Percentiles rank a stretch among this genome's conserved stretches.
phyloP scores from a whole-genome alignment of 1,140 invertebrate genomes.

The Drosophila novamexicana region DNA sequence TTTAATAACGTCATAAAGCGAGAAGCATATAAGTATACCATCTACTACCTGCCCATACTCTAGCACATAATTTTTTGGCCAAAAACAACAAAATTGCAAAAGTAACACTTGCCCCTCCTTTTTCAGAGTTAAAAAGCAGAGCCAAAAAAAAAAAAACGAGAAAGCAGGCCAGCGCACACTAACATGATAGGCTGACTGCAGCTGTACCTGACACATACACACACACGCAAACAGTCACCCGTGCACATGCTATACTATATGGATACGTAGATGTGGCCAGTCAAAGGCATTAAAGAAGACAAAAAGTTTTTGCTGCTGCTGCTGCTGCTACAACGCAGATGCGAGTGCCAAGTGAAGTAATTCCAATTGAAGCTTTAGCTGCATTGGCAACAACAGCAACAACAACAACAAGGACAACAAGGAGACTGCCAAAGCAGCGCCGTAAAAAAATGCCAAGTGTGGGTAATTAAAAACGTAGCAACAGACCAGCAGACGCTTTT shows the following conservation, averaged over 20 bases:
- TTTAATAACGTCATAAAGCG: slow-evolving; percentile 24
- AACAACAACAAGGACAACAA: slow-evolving; percentile 45
- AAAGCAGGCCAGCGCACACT: slow-evolving; percentile 64
- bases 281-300: slow-evolving; percentile 55
- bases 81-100: slow-evolving; percentile 47
- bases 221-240: slow-evolving; percentile 29
- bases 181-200: slow-evolving; percentile 76
- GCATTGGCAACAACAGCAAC: slow-evolving; percentile 39
- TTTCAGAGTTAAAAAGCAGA: slow-evolving; percentile 19
- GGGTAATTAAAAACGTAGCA: slow-evolving; percentile 82
- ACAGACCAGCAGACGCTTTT: slow-evolving; percentile 67
- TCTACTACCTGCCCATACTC: slow-evolving; percentile 11
- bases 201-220: slow-evolving; percentile 33
- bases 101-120: slow-evolving; percentile 41
- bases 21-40: slow-evolving; percentile 7
- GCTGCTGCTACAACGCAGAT: slow-evolving; percentile 58
- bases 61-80: slow-evolving; percentile 68
- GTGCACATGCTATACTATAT: slow-evolving; percentile 45
- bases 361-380: slow-evolving; percentile 74
- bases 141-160: slow-evolving; percentile 5
- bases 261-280: slow-evolving; percentile 52
- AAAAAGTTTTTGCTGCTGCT: slow-evolving; percentile 46
- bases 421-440: slow-evolving; percentile 54
- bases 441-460: slow-evolving; percentile 68
- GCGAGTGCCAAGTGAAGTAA: slow-evolving; percentile 81